Percentiles rank a stretch among this genome's conserved stretches.
Conservation (phyloP, 1,140 invertebrate genomes). For the Drosophila obscura region DNA sequence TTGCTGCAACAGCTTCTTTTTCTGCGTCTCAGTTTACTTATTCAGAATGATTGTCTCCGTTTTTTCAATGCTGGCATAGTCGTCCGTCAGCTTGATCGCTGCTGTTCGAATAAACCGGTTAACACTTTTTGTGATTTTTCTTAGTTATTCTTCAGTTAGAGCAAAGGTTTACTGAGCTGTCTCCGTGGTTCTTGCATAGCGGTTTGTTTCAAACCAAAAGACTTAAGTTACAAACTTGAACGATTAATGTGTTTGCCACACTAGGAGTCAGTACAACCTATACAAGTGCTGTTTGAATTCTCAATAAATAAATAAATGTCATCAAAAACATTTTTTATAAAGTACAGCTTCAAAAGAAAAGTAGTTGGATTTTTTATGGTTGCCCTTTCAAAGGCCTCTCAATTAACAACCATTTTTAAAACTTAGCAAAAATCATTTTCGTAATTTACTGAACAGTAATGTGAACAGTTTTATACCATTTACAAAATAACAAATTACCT, state of each 20-base stretch:
- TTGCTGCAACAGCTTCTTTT: conserved; percentile 32
- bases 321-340: no score
- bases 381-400: no score
- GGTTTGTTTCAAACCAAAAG: conserved; percentile 33
- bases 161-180: conserved; percentile 46
- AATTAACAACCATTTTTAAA: not conserved
- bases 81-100: conserved; percentile 63
- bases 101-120: conserved; percentile 76
- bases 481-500: conserved; percentile 23
- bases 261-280: no score
- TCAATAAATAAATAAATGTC: not conserved
- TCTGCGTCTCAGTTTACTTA: conserved; percentile 59
- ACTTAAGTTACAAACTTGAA: conserved; percentile 10
- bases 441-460: conserved; percentile 16
- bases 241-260: not conserved
- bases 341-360: no score
- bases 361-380: not conserved
- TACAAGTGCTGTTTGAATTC: not conserved
- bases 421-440: not conserved
- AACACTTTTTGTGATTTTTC: conserved; percentile 75
- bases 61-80: conserved; percentile 50
- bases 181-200: conserved; percentile 39
- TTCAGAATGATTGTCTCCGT: conserved; percentile 73
- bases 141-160: conserved; percentile 73
- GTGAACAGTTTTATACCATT: no score